Evolutionary conservation across 2,888 invertebrate species (phyloP).

Genomic region (Xanthorhoe spadicearia): DNA sequence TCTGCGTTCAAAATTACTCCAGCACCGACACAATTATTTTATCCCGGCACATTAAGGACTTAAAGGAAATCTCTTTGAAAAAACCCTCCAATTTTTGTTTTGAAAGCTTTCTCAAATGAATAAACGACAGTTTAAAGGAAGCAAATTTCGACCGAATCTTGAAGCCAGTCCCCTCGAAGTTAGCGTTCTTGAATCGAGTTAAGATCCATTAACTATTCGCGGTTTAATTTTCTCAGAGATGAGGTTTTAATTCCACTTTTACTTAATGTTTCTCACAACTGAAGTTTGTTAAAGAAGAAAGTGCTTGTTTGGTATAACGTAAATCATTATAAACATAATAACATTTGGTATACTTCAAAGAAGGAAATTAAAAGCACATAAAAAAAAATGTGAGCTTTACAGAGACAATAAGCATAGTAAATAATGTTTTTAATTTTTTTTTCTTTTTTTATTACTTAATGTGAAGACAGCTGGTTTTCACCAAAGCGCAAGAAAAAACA

Average conservation of each 20-base stretch:
- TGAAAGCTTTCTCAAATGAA: conserved; percentile 53
- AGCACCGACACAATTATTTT: conserved; percentile 57
- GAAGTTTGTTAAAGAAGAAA: conserved; percentile 60
- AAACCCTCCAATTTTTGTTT: conserved; percentile 52
- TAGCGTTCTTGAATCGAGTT: conserved; percentile 77
- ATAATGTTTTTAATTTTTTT: no score
- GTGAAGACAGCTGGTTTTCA: no score
- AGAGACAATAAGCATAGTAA: no score
- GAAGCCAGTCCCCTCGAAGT: conserved; percentile 74
- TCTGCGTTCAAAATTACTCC: conserved; percentile 48
- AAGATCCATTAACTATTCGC: conserved; percentile 79
- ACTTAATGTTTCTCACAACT: conserved; percentile 57
- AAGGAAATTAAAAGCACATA: background rate
- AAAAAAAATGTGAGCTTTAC: no score
- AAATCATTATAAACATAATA: conserved; percentile 30
- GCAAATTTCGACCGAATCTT: conserved; percentile 73
- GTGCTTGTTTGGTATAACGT: conserved; percentile 45
- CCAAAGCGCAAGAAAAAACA: no score
- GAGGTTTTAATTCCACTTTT: conserved; percentile 73
- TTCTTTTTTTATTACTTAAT: no score
- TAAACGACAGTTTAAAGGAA: conserved; percentile 65
- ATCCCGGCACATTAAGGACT: conserved; percentile 46
- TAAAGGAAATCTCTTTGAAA: conserved; percentile 48
- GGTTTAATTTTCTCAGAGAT: conserved; percentile 76
- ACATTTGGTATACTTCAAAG: conserved; percentile 19